Evolutionary conservation across 2,113 vertebrate genomes (phyloP).

Genomic region (Cervus canadensis): DNA sequence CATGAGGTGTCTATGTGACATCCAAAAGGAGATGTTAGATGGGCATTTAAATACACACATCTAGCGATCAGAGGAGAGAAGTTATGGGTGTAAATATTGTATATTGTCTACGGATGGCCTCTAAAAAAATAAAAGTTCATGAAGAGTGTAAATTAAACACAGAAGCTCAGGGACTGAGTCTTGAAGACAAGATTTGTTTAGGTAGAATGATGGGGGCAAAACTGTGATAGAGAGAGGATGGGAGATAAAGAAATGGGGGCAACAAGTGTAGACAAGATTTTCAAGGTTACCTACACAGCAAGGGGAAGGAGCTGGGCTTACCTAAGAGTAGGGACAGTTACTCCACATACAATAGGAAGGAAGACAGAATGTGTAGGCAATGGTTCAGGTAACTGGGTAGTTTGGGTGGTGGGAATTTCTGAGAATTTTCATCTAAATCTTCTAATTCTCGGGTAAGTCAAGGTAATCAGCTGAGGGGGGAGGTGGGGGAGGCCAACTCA

Average conservation of each 20-base stretch:
- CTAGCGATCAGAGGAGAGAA: not conserved
- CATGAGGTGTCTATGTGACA: not conserved
- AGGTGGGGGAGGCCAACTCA: accelerated
- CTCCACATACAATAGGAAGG: not conserved
- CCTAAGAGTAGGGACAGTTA: not conserved
- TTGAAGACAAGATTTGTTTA: not conserved
- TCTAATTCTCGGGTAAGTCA: not conserved
- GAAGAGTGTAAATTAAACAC: not conserved
- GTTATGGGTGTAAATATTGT: not conserved
- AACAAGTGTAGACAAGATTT: not conserved
- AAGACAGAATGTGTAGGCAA: accelerated
- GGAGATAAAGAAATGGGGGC: not conserved
- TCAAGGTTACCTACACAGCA: not conserved
- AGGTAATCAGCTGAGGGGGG: not conserved
- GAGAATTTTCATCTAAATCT: not conserved
- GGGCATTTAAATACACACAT: not conserved
- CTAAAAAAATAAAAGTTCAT: not conserved
- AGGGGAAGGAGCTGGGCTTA: not conserved
- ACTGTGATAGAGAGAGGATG: not conserved
- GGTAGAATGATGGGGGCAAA: not conserved
- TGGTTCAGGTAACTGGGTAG: not conserved
- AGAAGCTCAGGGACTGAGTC: not conserved
- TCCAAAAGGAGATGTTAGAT: not conserved
- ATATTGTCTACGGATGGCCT: not conserved
- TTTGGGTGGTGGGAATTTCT: not conserved